A percentile compares a stretch with the other conserved stretches of the same genome.
These are phyloP conservation scores for Gallinago nigripennis DNA, from an alignment of 2,797 vertebrate species.

Conservation along the genomic window DNA sequence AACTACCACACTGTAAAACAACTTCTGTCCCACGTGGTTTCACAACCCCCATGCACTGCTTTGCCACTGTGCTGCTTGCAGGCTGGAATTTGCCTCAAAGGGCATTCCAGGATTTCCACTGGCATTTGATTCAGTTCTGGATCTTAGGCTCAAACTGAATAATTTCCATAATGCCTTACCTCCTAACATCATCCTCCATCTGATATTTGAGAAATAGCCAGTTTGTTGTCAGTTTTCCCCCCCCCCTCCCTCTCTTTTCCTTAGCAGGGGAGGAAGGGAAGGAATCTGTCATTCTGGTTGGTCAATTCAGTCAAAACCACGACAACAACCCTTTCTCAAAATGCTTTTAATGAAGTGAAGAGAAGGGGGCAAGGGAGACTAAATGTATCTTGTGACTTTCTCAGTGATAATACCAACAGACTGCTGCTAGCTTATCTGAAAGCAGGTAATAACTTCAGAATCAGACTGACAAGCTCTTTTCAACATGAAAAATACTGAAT, in stretches of 20 bases:
- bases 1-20: background rate
- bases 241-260: no score
- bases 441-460: background rate
- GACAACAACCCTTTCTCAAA: background rate
- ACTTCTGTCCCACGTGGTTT: accelerated
- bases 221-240: background rate
- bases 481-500: background rate
- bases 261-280: no score
- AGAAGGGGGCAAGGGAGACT: background rate
- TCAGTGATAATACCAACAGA: background rate
- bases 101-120: background rate
- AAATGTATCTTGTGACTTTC: background rate
- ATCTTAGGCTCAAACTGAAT: background rate
- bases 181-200: background rate
- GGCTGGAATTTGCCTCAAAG: background rate
- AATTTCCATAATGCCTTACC: background rate
- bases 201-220: background rate
- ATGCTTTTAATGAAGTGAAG: background rate
- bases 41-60: background rate
- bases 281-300: no score
- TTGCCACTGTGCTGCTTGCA: background rate
- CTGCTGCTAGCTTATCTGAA: background rate
- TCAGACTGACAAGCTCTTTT: background rate
- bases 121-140: background rate
- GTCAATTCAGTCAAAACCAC: no score